Evolutionary conservation across 2,888 invertebrate genomes (phyloP), one percentile per base, ranked within the genome.

Genomic region (Drosophila monieri): DNA sequence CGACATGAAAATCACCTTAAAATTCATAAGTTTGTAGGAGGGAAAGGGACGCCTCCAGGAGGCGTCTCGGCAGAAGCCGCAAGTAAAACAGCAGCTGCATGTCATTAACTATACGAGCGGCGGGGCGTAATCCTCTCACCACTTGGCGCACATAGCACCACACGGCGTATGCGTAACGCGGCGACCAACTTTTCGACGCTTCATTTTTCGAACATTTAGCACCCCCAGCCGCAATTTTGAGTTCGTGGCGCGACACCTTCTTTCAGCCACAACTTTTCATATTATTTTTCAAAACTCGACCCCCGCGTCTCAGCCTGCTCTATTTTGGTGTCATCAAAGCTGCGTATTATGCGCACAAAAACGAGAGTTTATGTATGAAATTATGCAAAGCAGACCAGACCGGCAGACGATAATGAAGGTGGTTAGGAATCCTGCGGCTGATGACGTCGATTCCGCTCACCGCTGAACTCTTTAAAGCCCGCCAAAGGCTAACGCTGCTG

Each of bases 1-100:
- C 54, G 58, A 66, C 84, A 81, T 66, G 80, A 61, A 66, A 77
- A 79, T 79, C 84, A 81, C 86, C 81, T 85, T 86, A 85, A 81
- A 85, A 81, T 81, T 81, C 86, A 81, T 85, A 85, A 85, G 80
- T 85, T 83, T 83, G 73, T 77, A 56, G 57, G 52, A 43, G 47
- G 15, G 32, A 14, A 23, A n/a, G 30, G 10, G 23, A 30, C 21
- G 2, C 21, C 25, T 23, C 4, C 15, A 9, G 23, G n/a, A 41
- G 30, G 53, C 25, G 48, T 21, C 30, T n/a, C 44, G 48, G 27
- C 39, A 12, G 55, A 60, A 62, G 25, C 66, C 69, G 49, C 69
- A 77, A 66, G 72, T 58, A 57, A 53, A 59, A 70, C 66, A 79
- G 73, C 81, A 81, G 84, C 81, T 81, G 81, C 84, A 85, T 84